phyloP scores from a whole-genome alignment of 2,888 invertebrate genomes.

The Zeuzera pyrina region DNA sequence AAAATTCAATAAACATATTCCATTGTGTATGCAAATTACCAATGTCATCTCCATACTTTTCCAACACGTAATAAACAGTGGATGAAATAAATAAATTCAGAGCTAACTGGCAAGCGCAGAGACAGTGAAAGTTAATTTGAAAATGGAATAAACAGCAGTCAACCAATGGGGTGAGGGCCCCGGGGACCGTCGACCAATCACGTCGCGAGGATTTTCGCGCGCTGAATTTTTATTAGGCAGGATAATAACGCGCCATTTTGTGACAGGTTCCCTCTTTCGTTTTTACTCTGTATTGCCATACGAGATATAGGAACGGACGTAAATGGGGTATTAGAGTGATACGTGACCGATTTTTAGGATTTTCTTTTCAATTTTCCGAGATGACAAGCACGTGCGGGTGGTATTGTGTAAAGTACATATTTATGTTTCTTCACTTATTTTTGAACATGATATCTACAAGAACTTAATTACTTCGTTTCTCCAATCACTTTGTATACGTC shows the following conservation, averaged over 20 bases:
- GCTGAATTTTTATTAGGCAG: constrained; percentile 71
- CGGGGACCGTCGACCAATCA: constrained; percentile 54
- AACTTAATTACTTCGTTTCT: too few relatives aligned
- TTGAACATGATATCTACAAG: too few relatives aligned
- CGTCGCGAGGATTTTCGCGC: constrained; percentile 59
- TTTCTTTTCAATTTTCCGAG: constrained; percentile 25
- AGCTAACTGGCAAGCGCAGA: constrained; percentile 42
- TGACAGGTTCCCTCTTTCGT: constrained; percentile 56
- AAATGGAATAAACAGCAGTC: constrained; percentile 65
- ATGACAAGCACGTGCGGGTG: too few relatives aligned
- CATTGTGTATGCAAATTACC: not conserved
- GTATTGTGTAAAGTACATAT: too few relatives aligned
- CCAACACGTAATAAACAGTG: constrained; percentile 29
- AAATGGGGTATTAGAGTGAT: constrained; percentile 30
- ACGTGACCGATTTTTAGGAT: constrained; percentile 36
- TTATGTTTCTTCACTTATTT: too few relatives aligned
- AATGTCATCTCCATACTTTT: constrained; percentile 19
- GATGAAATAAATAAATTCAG: constrained; percentile 56
- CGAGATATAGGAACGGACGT: constrained; percentile 39
- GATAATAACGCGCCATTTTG: constrained; percentile 71
- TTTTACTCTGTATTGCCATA: constrained; percentile 32
- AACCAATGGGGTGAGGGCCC: constrained; percentile 52
- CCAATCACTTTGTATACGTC: too few relatives aligned
- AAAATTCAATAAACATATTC: not conserved
- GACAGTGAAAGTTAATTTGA: constrained; percentile 71